Evolutionary conservation across 2,888 invertebrate genomes (phyloP), one percentile per base, ranked within the genome.

Genomic region (Coelinius sp.): DNA sequence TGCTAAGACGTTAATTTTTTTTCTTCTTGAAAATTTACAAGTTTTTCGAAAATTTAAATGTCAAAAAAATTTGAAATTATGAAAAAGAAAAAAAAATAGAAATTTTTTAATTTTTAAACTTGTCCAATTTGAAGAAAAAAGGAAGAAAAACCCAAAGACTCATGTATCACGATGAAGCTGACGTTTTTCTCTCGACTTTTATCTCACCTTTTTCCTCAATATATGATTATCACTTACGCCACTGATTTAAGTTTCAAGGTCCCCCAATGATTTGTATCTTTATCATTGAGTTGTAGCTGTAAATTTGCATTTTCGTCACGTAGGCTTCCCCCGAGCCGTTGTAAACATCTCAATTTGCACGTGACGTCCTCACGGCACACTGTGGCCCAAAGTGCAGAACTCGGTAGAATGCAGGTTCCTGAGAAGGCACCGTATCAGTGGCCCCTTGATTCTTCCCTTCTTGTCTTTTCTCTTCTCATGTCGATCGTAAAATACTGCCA

Each of bases 401-500:
- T 27, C 12, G 46, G 20, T 14, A 5, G 46, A 17, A 49, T 49
- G 17, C 46, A 49, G n/a, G 46, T 49, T 49, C 46, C 46, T 49
- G 46, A 17, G 46, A 49, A 49, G 46, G 20, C 20, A 49, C 46
- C 46, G 46, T 59, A 59, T 59, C 59, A 7, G 31, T 6, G 2
- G n/a, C 24, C 1, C 53, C 24, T 53, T 14, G 8, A 24, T 25
- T 27, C 17, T 20, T 59, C 35, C 31, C 8, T 22, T 8, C 41
- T 25, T 25, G 25, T 27, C 1, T 24, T 14, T 24, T 63, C 10
- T 53, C 12, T 44, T 65, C 31, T 22, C 35, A 22, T 8, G 22
- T 20, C 44, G 35, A 64, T 35, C 62, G 70, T 71, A 77, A 82
- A 81, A 81, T 82, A 82, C 81, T 77, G 80, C 79, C 81, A 81